Base-by-base conservation (phyloP, 2,113 vertebrate species). In the Vimba vimba region DNA sequence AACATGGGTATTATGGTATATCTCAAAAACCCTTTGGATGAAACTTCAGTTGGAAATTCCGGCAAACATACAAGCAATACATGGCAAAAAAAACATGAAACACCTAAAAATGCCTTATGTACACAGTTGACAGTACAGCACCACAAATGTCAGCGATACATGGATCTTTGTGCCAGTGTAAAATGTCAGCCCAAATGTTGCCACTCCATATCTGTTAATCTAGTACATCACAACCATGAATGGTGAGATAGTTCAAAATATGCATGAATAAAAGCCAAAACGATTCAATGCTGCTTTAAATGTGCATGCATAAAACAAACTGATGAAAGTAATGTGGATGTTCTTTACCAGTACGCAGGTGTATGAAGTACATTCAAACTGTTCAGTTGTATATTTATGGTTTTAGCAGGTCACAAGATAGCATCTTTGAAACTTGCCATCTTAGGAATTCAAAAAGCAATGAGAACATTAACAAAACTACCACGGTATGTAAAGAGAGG, bases 91-190 rank as follows among this genome's bases (percentile, higher is more conserved):
- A 86, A 57, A 79, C 25, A 79, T 13, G 0, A n/a, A 66, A 86
- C 52, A 50, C 11, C 57, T 78, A 59, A 47, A 47, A 64, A 39
- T 52, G 83, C 59, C 55, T 52, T 78, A 87, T 86, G 73, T 79
- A 90, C 89, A 85, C 47, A 86, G 88, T 68, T 64, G 91, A 89
- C 91, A 85, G 85, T 91, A 91, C 85, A 92, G 90, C 90, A 87
- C 87, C 82, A 88, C 84, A 91, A 84, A 88, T 50, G 21, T 57
- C 68, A 84, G 33, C 74, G 68, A 87, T 52, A 60, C n/a, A 59
- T 85, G 66, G 78, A 79, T 87, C 69, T 90, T 85, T 88, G 86
- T 89, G 89, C 90, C 92, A 86, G 90, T 91, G 88, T 79, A 33
- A 33, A 33, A 33, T 33, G 33, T 33, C 73, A 83, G 87, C 79